These are phyloP conservation scores for Anas bahamensis DNA, from an alignment of 2,797 vertebrate species.

Conservation along the genomic window DNA sequence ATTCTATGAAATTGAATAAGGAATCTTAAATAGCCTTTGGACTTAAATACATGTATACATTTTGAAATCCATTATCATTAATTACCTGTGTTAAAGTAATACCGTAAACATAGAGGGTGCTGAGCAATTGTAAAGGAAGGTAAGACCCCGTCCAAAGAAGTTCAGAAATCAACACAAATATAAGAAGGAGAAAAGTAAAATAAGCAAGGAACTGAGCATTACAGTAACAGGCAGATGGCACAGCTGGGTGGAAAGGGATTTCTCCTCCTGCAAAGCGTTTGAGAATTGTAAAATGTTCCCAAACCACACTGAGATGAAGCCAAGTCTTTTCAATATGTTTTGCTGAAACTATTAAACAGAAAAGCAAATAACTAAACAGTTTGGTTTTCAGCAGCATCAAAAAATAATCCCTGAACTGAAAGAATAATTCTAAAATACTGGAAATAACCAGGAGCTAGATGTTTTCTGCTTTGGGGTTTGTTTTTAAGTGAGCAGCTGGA, in stretches of 20 bases:
- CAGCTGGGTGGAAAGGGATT: not conserved
- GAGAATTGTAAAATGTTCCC: conserved; percentile 16
- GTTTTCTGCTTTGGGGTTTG: not conserved
- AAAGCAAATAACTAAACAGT: conserved; percentile 5
- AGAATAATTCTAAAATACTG: conserved; percentile 26
- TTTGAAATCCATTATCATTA: conserved; percentile 23
- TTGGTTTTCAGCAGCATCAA: conserved; percentile 25
- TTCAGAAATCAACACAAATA: not conserved
- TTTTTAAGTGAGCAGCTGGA: not conserved
- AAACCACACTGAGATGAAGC: conserved; percentile 2
- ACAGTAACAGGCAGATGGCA: not conserved
- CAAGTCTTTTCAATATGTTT: conserved; percentile 40
- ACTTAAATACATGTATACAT: conserved; percentile 18
- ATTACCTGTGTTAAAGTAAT: conserved; percentile 12
- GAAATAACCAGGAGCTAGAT: conserved; percentile 32
- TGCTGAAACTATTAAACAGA: conserved; percentile 1
- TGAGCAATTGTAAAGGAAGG: not conserved
- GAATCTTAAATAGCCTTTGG: conserved; percentile 31
- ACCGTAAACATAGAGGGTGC: not conserved
- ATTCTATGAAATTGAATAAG: conserved; percentile 26
- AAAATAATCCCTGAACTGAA: conserved; percentile 29
- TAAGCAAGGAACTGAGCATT: conserved; percentile 6
- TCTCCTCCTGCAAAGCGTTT: not conserved
- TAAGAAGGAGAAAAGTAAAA: conserved; percentile 1
- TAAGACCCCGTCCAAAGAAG: not conserved